A percentile compares a stretch with the other conserved stretches of the same genome.
These are phyloP conservation scores for Pterois miles DNA, from an alignment of 2,797 vertebrate genomes.

Conservation along the genomic window DNA sequence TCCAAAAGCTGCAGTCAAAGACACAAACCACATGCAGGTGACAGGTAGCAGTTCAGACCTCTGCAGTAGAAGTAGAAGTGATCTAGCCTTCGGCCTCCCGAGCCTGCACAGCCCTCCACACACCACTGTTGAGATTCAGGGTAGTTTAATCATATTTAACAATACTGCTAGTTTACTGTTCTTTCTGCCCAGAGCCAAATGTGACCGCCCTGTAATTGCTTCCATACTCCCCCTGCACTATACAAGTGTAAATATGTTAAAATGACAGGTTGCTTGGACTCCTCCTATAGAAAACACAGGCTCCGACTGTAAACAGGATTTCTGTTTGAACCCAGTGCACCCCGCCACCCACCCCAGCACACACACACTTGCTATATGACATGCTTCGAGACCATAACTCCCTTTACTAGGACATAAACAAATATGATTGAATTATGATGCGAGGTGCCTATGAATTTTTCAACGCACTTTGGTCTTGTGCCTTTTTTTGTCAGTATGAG, in stretches of 20 bases:
- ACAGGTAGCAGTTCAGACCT: background rate
- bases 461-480: conserved; percentile 12
- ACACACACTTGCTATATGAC: conserved; percentile 24
- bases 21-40: background rate
- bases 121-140: conserved; percentile 11
- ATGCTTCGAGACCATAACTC: conserved; percentile 22
- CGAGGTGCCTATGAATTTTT: conserved; percentile 25
- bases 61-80: background rate
- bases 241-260: conserved; percentile 38
- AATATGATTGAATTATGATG: conserved; percentile 45
- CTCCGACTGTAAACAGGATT: conserved; percentile 54
- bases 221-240: conserved; percentile 28
- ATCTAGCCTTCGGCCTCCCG: conserved; percentile 5
- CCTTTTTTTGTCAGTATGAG: conserved; percentile 26
- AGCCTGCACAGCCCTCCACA: conserved; percentile 4
- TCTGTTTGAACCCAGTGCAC: conserved; percentile 37
- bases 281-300: conserved; percentile 51
- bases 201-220: conserved; percentile 50
- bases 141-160: conserved; percentile 55
- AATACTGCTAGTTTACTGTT: conserved; percentile 54
- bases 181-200: conserved; percentile 31
- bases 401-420: conserved; percentile 49
- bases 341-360: conserved; percentile 3
- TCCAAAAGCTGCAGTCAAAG: background rate
- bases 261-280: conserved; percentile 28